Base-by-base conservation (phyloP, 2,113 vertebrate genomes). In the Bothrops jararaca region DNA sequence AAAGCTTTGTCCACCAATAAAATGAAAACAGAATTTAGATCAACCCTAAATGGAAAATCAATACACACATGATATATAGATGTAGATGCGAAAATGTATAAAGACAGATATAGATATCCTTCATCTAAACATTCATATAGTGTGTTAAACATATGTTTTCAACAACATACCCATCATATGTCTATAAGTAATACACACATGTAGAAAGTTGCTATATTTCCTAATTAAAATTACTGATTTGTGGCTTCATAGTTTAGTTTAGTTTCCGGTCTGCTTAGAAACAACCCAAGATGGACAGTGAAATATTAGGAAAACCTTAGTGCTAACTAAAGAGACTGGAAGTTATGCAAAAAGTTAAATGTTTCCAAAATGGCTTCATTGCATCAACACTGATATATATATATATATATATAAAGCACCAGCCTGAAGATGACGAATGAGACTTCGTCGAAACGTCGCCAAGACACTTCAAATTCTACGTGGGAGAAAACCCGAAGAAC, bases 181-280 rank as follows among this genome's bases (percentile, higher is more conserved):
- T 2, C 92, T 0, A 89, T 80, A 42, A 56, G 92, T 93, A 87
- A 94, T 89, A 54, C 53, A 18, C 54, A 4, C 24, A 91, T 54
- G 53, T 85, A 87, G 58, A 96, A 95, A 95, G 64, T 93, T 91
- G 89, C 94, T 91, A 94, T 93, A 93, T 92, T 90, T 94, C 92
- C 91, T 91, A 91, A 94, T 94, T 89, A 91, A 96, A 97, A 95
- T 96, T 96, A 93, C 57, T 91, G 92, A 93, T 22, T 96, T 15
- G 48, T 12, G 18, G 26, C 15, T 20, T 42, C 34, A 39, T 22
- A 80, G 34, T 48, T 29, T 29, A 39, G 45, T 90, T 50, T 20
- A 9, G 3, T 48, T 85, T 60, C 29, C 52, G 5, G 56, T 22
- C 91, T 89, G 50, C 34, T 56, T 80, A 24, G 8, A n/a, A 88